Conservation (phyloP, 1,140 invertebrate genomes). For the Leptinotarsa texana region DNA sequence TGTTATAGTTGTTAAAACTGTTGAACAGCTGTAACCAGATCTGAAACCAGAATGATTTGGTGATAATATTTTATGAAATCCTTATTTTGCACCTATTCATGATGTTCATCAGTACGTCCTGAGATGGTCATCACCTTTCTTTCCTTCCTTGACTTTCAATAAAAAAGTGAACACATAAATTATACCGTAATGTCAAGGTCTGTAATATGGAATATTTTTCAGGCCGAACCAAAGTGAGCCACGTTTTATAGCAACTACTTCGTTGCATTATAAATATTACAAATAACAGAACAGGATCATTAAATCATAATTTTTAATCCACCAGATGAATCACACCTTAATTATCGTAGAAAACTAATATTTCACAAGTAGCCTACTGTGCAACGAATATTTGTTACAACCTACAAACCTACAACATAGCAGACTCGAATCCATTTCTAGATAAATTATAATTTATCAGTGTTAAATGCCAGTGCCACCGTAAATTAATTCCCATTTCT, state of each 20-base stretch:
- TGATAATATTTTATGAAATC: too few species aligned
- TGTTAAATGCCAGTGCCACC: constrained; percentile 5
- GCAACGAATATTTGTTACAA: constrained; percentile 22
- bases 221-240: not conserved
- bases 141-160: too few species aligned
- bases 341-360: constrained; percentile 13
- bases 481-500: constrained; percentile 7
- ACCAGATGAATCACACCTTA: constrained; percentile 18
- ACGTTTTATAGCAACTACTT: not conserved
- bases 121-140: too few species aligned
- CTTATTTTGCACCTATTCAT: too few species aligned
- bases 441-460: constrained; percentile 13
- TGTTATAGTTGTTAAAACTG: too few species aligned
- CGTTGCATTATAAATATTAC: constrained; percentile 6
- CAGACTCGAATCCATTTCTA: not conserved
- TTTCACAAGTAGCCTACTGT: constrained; percentile 16
- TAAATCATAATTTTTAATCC: constrained; percentile 23
- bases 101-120: too few species aligned
- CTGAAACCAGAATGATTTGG: too few species aligned
- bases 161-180: too few species aligned
- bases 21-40: too few species aligned
- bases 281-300: constrained; percentile 12
- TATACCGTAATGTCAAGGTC: too few species aligned
- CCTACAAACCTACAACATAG: constrained; percentile 19
- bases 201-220: too few species aligned